Evolutionary conservation across 1,140 invertebrate species (phyloP).

Genomic region (Drosophila auraria): DNA sequence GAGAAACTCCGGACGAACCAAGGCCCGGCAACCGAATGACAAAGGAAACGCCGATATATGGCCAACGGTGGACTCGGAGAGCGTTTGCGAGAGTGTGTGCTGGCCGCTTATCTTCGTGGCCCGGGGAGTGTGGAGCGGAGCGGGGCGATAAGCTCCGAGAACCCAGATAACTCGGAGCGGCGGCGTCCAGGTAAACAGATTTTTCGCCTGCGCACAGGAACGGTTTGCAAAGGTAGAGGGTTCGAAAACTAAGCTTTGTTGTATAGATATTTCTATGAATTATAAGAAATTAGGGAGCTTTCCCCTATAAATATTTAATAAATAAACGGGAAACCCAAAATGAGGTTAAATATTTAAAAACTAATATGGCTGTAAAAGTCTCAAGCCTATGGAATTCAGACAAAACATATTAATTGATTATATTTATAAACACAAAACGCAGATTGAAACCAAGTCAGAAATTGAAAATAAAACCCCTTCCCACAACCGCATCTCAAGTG

Average conservation of each 20-base stretch:
- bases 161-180: slow-evolving; percentile 57
- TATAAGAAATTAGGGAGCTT: neutral
- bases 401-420: too few relatives aligned
- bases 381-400: too few relatives aligned
- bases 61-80: slow-evolving; percentile 12
- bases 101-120: slow-evolving; percentile 31
- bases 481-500: too few relatives aligned
- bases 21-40: slow-evolving; percentile 17
- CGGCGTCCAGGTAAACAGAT: slow-evolving; percentile 66
- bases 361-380: too few relatives aligned
- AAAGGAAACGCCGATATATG: slow-evolving; percentile 28
- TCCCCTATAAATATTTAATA: too few relatives aligned
- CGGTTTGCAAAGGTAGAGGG: slow-evolving; percentile 12
- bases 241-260: neutral
- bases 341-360: too few relatives aligned
- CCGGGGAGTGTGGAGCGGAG: slow-evolving; percentile 19
- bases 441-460: too few relatives aligned
- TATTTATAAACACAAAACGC: too few relatives aligned
- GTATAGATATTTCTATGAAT: neutral
- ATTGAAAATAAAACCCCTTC: neutral
- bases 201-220: slow-evolving; percentile 38
- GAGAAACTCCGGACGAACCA: slow-evolving; percentile 6
- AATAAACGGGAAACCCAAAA: too few relatives aligned
- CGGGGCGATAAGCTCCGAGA: slow-evolving; percentile 60
- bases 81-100: slow-evolving; percentile 8